Base-by-base conservation (phyloP, 2,888 invertebrate genomes). In the Quadroppia sp. region DNA sequence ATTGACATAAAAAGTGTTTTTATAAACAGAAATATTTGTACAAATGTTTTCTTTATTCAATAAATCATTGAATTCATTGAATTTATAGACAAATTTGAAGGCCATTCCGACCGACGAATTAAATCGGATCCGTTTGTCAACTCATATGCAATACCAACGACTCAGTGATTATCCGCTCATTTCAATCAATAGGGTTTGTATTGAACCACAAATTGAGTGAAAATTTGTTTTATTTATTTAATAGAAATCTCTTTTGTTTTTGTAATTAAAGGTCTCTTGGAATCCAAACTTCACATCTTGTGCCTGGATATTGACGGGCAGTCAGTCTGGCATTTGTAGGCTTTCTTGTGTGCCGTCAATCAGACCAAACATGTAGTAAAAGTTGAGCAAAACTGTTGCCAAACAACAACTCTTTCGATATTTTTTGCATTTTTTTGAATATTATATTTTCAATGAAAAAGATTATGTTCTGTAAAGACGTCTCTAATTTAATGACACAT, bases 271-370 rank as follows among this genome's bases (percentile, higher is more conserved):
- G 75, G 80, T 85, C 23, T 79, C 82, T 1, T 85, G 84, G 84
- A 85, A 85, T 79, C 83, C 84, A n/a, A 85, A 85, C 77, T 74
- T 80, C 9, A 81, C 82, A 78, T 83, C 83, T 76, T 83, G 83
- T 77, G 78, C 83, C 20, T 84, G 83, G 83, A 75, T 85, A 1
- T 82, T 82, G 30, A 79, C 79, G 9, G 84, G 83, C 15, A 83
- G 83, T 69, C 83, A 85, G 76, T 83, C 82, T 76, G 85, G 85
- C 9, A 78, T 85, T 23, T 80, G 84, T 25, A 79, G 84, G 74
- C 76, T 83, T 32, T 75, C 77, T 32, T 78, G 79, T 50, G 56
- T 42, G n/a, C 25, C 71, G 64, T 67, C 48, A 17, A 17, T 74
- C 1, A 50, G 53, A 45, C 70, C 73, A n/a, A 15, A 64, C 36